Base-by-base conservation (phyloP, 2,888 invertebrate species). In the Apomyelois bistriatella region DNA sequence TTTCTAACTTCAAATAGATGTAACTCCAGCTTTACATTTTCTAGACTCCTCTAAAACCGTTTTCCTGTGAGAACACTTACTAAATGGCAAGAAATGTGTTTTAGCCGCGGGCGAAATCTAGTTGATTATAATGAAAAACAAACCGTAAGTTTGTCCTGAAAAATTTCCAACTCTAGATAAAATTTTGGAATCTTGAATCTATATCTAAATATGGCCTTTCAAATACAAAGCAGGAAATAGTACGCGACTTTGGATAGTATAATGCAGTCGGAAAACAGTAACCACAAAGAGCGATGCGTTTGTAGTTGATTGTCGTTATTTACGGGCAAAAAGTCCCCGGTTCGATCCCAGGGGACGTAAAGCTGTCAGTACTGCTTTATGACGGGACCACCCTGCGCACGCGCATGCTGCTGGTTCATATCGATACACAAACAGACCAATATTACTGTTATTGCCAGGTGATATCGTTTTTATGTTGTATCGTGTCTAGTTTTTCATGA, bases 321-420 rank as follows among this genome's bases (percentile, higher is more conserved):
- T 36, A 38, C 13, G 37, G 46, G 28, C 41, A 52, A 52, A 52
- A 52, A 37, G 48, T 37, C 37, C 12, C 37, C 13, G 48, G 36
- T 48, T 48, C 37, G 48, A 22, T 37, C 13, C 36, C 48, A 35
- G 47, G 17, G 36, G 37, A 48, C 48, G 30, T 43, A 47, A 35
- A 47, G 35, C 38, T 15, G 53, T 42, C 52, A n/a, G 9, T 47
- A 28, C 48, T 42, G 53, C 9, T 55, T 57, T 58, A 58, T 56
- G 58, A 56, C 43, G 55, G 56, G 58, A 59, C 58, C 58, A 59
- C 58, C 58, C 48, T 10, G 37, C 22, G 48, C 35, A 15, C 8
- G 5, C 46, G 13, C 12, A 13, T 4, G 16, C 16, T 10, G 32
- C 16, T 32, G 13, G 7, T 46, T 8, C 5, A 8, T 32, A 32